A percentile compares a stretch with the other conserved stretches of the same genome.
Evolutionary conservation across 2,888 invertebrate species (phyloP).

Genomic region (Thelaira solivaga): DNA sequence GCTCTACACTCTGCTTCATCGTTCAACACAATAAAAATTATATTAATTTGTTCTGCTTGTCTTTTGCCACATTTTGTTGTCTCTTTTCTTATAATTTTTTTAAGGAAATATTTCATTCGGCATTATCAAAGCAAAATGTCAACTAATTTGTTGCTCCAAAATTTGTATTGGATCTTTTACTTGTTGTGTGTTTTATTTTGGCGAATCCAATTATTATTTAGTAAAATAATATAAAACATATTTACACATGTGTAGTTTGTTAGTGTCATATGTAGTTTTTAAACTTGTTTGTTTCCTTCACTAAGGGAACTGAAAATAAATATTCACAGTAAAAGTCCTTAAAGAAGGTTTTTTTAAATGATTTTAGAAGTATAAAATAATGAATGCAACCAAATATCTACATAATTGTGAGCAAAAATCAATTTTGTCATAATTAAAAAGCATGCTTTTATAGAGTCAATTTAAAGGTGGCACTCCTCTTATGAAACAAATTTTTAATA

Average conservation of each 20-base stretch:
- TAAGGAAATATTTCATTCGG: constrained; percentile 66
- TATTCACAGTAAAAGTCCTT: no score
- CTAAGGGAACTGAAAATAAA: no score
- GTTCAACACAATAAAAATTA: constrained; percentile 66
- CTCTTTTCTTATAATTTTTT: constrained; percentile 2
- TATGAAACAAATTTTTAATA: no score
- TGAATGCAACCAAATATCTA: no score
- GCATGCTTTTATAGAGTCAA: no score
- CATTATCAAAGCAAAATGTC: constrained; percentile 69
- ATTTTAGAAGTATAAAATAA: no score
- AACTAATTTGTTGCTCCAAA: constrained; percentile 70
- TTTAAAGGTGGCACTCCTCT: no score
- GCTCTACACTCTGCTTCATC: constrained; percentile 37
- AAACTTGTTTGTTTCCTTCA: constrained; percentile 1
- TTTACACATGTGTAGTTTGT: constrained; percentile 54
- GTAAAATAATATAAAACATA: constrained; percentile 52
- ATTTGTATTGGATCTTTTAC: constrained; percentile 2
- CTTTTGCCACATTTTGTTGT: constrained; percentile 66
- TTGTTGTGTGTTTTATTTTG: constrained; percentile 10
- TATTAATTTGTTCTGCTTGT: constrained; percentile 74
- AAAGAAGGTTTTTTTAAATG: no score
- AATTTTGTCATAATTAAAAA: no score
- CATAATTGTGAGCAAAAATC: no score
- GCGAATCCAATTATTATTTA: constrained; percentile 50
- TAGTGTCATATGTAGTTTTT: constrained; percentile 27